phyloP scores from a whole-genome alignment of 2,797 vertebrate species.

The Pygocentrus nattereri region DNA sequence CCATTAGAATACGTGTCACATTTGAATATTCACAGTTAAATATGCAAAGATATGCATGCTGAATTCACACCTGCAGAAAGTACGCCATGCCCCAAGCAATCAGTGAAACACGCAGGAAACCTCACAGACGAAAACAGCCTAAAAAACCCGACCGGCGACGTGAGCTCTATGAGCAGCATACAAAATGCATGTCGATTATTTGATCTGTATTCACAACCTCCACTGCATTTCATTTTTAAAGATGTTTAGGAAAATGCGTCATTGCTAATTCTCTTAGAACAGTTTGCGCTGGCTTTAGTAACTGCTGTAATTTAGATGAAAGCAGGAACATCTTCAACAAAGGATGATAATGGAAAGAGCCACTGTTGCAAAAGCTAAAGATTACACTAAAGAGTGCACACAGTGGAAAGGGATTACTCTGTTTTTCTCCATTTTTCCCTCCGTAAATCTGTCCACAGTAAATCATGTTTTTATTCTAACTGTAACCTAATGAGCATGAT shows the following conservation, averaged over 20 bases:
- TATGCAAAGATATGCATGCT: slow-evolving; percentile 67
- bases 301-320: slow-evolving; percentile 42
- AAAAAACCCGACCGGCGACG: slow-evolving; percentile 13
- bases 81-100: slow-evolving; percentile 61
- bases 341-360: slow-evolving; percentile 8
- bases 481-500: background rate
- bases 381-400: background rate
- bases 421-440: no score
- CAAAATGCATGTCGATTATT: slow-evolving; percentile 36
- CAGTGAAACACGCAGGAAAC: slow-evolving; percentile 54
- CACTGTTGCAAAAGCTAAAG: background rate
- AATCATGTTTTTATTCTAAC: background rate
- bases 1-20: slow-evolving; percentile 57
- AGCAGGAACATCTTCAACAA: slow-evolving; percentile 6
- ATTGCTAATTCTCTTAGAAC: slow-evolving; percentile 56
- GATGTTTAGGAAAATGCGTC: slow-evolving; percentile 47
- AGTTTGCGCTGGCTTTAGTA: slow-evolving; percentile 25
- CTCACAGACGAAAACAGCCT: slow-evolving; percentile 38
- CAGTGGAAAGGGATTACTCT: background rate
- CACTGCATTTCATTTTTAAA: slow-evolving; percentile 37
- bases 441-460: background rate
- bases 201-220: slow-evolving; percentile 45
- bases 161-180: slow-evolving; percentile 36
- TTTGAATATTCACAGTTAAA: slow-evolving; percentile 65
- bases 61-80: slow-evolving; percentile 67